Evolutionary conservation across 2,797 vertebrate genomes (phyloP), one percentile per base, ranked within the genome.

Genomic region (Lagodon rhomboides): DNA sequence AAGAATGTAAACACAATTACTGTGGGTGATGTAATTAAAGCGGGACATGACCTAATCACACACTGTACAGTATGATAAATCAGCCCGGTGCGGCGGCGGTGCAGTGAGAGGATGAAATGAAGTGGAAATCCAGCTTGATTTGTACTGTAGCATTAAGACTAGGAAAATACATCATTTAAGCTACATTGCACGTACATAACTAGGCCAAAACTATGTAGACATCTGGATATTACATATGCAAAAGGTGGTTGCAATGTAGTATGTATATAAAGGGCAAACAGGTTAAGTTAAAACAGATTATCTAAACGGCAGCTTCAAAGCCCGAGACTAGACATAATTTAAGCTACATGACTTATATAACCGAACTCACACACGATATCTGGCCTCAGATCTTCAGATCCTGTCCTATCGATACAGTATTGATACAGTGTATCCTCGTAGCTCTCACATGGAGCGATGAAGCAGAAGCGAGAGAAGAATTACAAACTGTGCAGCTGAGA

Each of bases 401-500:
- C 46, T 62, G 25, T 34, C 8, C 61, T 54, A 81, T 80, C 72
- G 49, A 73, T 83, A 82, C 71, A 60, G 27, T 81, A 81, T 75
- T 75, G 68, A 64, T 82, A 70, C 34, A 64, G 63, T 16, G 12
- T 59, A 80, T 77, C 73, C 30, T 85, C 50, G 41, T 50, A 54
- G 58, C 73, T 75, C 83, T 79, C 58, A 17, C 55, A 51, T 38
- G 10, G 65, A 74, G 68, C 43, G 6, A 60, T 49, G 65, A 80
- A 55, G 73, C 80, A 64, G 72, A 79, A 71, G 77, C 59, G 72
- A 63, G 63, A 59, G 67, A 73, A 79, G 81, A 76, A 82, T 72
- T 74, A 75, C 77, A 76, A 85, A 82, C 73, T 63, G 68, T 84
- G 82, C 66, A 47, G 82, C 79, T 44, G 76, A 88, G 88, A 89